phyloP scores from a whole-genome alignment of 2,797 vertebrate species.

The Selene dorsalis region DNA sequence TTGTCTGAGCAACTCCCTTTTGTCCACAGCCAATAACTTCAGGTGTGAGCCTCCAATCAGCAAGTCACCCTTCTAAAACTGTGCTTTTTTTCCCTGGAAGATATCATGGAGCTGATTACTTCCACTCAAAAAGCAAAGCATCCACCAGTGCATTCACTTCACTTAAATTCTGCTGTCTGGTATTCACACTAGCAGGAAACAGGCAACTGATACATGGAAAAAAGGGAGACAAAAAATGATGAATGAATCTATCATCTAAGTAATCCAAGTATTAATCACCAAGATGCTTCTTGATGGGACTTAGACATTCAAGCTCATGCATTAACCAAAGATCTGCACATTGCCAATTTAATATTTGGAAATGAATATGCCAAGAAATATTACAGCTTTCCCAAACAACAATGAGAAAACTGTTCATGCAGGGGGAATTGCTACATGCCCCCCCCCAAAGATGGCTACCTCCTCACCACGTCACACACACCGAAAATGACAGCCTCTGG shows the following conservation, averaged over 20 bases:
- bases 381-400: conserved; percentile 29
- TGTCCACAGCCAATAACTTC: conserved; percentile 10
- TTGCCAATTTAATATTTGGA: conserved; percentile 51
- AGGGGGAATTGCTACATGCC: conserved; percentile 6
- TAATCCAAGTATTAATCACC: conserved; percentile 54
- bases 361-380: conserved; percentile 37
- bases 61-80: conserved; percentile 6
- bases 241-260: conserved; percentile 50
- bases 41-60: not conserved
- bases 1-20: conserved; percentile 36
- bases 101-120: not conserved
- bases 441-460: not conserved
- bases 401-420: conserved; percentile 20
- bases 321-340: conserved; percentile 54
- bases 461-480: not conserved
- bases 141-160: conserved; percentile 34
- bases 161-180: conserved; percentile 53
- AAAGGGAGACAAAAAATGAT: conserved; percentile 29
- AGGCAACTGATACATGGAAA: conserved; percentile 18
- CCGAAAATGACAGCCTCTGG: not conserved
- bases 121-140: conserved; percentile 38
- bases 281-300: conserved; percentile 51
- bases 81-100: not conserved
- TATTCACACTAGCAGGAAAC: conserved; percentile 52
- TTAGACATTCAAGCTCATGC: conserved; percentile 37